Evolutionary conservation across 2,113 vertebrate genomes (phyloP).

Genomic region (Haemorhous mexicanus): DNA sequence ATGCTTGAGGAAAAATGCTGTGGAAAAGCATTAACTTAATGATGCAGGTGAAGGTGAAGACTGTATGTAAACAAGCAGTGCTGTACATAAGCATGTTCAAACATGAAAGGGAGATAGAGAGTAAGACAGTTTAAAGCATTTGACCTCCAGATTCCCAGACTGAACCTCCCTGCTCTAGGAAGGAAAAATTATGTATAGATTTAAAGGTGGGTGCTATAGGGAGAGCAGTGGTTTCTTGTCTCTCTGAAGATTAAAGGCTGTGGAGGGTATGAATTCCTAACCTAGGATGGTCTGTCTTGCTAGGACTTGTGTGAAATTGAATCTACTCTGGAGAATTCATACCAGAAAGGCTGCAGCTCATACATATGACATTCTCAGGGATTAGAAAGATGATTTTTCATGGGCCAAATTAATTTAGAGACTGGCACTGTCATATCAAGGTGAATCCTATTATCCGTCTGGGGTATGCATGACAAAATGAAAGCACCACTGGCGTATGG

Average conservation of each 20-base stretch:
- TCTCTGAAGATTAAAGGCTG: neutral
- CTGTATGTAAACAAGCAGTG: neutral
- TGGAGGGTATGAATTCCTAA: neutral
- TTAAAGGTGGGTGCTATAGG: neutral
- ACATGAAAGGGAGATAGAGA: neutral
- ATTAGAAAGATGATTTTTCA: slow-evolving; percentile 41
- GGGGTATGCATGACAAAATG: neutral
- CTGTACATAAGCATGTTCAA: neutral
- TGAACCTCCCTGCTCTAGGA: neutral
- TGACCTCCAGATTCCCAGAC: neutral
- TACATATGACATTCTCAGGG: neutral
- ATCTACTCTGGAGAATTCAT: neutral
- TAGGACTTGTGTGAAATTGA: slow-evolving; percentile 28
- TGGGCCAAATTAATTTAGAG: neutral
- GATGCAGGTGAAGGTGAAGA: neutral
- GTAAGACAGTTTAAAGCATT: neutral
- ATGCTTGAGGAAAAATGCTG: neutral
- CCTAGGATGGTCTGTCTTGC: neutral
- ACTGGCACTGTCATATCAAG: neutral
- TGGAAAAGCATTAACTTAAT: neutral
- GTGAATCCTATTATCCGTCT: neutral
- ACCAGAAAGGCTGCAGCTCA: slow-evolving; percentile 25
- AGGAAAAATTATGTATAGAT: neutral
- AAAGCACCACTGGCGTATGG: neutral
- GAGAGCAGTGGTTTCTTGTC: neutral